Conservation (phyloP, 2,888 invertebrate species). For the Apoda limacodes region DNA sequence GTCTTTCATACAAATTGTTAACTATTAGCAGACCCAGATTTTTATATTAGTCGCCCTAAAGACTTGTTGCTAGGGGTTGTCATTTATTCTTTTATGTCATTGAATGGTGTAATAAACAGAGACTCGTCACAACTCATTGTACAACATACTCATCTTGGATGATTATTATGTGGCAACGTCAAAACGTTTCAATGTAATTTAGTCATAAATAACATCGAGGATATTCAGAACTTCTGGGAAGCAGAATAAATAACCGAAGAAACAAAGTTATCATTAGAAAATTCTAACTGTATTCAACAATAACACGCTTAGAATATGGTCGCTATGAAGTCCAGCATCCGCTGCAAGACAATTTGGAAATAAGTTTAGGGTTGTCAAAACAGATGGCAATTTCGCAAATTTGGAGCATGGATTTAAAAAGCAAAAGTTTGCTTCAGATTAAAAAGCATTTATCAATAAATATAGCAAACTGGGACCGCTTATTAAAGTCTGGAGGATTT, state of each 20-base stretch:
- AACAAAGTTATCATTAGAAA: conserved; percentile 4
- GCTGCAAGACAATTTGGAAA: conserved; percentile 7
- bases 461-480: conserved; percentile 7
- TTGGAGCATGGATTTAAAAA: conserved; percentile 10
- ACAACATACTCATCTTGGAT: conserved; percentile 11
- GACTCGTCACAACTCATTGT: too few relatives aligned
- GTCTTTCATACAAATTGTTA: conserved; percentile 3
- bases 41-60: too few relatives aligned
- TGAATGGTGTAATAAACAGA: too few relatives aligned
- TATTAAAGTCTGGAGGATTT: too few relatives aligned
- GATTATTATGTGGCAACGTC: conserved; percentile 11
- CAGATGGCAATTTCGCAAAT: too few relatives aligned
- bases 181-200: conserved; percentile 7
- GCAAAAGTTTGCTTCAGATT: conserved; percentile 7
- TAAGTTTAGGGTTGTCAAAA: too few relatives aligned
- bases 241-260: conserved; percentile 5
- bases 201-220: conserved; percentile 3
- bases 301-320: conserved; percentile 8
- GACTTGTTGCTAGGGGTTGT: conserved; percentile 9
- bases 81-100: conserved; percentile 6
- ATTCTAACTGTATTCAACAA: conserved; percentile 8
- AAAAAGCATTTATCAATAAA: conserved; percentile 11
- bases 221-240: conserved; percentile 8
- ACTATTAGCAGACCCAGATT: conserved; percentile 9
- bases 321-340: conserved; percentile 11